Percentiles rank a stretch among this genome's conserved stretches.
These are phyloP conservation scores for Neosalanx taihuensis DNA, from an alignment of 2,797 vertebrate species.

Conservation along the genomic window DNA sequence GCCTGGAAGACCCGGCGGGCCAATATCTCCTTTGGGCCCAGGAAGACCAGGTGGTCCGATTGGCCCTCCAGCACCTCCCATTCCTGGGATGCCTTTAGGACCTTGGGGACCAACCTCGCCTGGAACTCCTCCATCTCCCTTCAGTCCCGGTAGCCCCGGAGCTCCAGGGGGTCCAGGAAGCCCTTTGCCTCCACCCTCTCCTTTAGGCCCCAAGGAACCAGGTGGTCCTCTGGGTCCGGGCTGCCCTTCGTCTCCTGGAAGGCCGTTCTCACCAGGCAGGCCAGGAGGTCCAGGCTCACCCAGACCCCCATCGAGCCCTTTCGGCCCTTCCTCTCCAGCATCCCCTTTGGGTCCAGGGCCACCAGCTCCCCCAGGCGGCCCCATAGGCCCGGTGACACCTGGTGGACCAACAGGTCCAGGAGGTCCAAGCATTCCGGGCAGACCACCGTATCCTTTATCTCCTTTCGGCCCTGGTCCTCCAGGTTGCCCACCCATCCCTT, in stretches of 20 bases:
- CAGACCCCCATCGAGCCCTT: constrained; percentile 82
- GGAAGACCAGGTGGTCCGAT: constrained; percentile 83
- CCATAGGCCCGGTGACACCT: constrained; percentile 82
- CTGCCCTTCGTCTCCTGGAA: constrained; percentile 84
- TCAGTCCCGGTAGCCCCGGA: constrained; percentile 81
- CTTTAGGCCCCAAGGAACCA: constrained; percentile 85
- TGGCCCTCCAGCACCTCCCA: constrained; percentile 83
- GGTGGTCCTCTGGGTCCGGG: constrained; percentile 85
- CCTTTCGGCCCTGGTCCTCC: constrained; percentile 85
- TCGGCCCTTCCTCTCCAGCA: constrained; percentile 79
- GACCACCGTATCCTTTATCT: constrained; percentile 85
- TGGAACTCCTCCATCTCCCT: constrained; percentile 82
- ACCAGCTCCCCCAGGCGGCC: constrained; percentile 81
- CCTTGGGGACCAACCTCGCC: constrained; percentile 89
- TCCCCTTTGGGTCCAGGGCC: constrained; percentile 90
- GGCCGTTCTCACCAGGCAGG: constrained; percentile 86
- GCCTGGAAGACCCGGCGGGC: constrained; percentile 83
- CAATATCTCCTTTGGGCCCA: constrained; percentile 86
- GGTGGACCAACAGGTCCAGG: constrained; percentile 83
- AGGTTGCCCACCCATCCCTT: constrained; percentile 80
- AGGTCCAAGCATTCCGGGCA: constrained; percentile 83
- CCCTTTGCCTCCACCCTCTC: constrained; percentile 87
- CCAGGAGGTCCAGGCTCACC: constrained; percentile 86
- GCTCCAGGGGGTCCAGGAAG: constrained; percentile 81
- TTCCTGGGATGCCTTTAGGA: constrained; percentile 89